Conservation (phyloP, 2,113 vertebrate species). For the Trogon surrucura region DNA sequence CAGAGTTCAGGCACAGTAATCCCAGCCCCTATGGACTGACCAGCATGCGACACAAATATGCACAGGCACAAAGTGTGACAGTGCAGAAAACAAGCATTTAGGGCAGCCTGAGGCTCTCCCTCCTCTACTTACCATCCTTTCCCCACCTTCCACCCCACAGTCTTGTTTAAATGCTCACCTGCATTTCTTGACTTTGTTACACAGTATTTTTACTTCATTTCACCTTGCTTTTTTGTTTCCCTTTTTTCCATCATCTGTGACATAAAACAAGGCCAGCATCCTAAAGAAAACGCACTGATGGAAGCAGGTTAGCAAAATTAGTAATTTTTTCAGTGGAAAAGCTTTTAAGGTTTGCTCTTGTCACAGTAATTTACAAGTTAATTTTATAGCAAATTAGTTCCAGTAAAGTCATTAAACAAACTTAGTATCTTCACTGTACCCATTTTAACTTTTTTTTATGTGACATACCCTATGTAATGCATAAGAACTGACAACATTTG, state of each 20-base stretch:
- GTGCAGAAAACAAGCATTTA: background rate
- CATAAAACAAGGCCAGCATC: background rate
- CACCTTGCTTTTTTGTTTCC: background rate
- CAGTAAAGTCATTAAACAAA: background rate
- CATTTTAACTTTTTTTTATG: background rate
- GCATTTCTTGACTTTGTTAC: background rate
- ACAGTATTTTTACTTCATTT: background rate
- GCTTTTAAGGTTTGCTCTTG: background rate
- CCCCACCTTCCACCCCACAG: background rate
- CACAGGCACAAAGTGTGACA: background rate
- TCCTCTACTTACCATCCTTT: background rate
- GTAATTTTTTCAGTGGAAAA: background rate
- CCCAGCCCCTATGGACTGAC: background rate
- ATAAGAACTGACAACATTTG: background rate
- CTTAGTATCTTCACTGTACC: background rate
- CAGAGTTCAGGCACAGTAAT: background rate
- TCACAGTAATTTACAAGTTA: background rate
- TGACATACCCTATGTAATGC: background rate
- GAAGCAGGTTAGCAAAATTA: background rate
- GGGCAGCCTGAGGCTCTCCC: background rate
- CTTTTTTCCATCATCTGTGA: background rate
- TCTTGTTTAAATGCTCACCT: background rate
- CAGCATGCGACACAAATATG: accelerated
- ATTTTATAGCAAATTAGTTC: background rate
- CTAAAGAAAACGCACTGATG: background rate